Conservation (phyloP, 2,113 vertebrate genomes). For the Phaethon lepturus region DNA sequence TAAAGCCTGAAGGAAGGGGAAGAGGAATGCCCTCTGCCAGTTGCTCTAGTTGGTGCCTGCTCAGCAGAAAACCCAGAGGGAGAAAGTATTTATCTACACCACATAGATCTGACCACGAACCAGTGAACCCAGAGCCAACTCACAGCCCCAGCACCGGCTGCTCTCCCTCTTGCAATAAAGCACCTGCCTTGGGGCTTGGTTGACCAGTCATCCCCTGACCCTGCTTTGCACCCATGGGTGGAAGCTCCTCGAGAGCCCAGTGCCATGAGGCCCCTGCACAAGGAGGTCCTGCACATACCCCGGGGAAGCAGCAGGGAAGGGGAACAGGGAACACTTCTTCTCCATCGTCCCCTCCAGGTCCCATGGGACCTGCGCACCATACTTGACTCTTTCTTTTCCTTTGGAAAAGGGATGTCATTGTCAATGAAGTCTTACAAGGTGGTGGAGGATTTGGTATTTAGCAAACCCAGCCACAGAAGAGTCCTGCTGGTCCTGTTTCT, state of each 20-base stretch:
- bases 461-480: background rate
- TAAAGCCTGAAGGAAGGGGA: background rate
- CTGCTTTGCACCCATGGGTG: background rate
- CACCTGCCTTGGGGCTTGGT: background rate
- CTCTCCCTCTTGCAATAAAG: background rate
- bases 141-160: background rate
- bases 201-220: background rate
- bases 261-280: background rate
- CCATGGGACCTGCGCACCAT: rapidly evolving
- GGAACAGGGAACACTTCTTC: background rate
- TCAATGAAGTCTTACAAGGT: background rate
- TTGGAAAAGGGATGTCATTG: background rate
- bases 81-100: background rate
- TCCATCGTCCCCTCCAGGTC: background rate
- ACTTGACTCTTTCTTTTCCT: background rate
- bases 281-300: background rate
- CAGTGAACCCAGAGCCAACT: background rate
- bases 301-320: background rate
- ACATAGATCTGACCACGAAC: rapidly evolving
- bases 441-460: background rate
- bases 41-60: background rate
- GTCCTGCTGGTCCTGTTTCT: background rate
- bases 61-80: background rate
- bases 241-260: background rate
- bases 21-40: background rate